Evolutionary conservation across 2,797 vertebrate species (phyloP).

Genomic region (Myripristis jacobus): DNA sequence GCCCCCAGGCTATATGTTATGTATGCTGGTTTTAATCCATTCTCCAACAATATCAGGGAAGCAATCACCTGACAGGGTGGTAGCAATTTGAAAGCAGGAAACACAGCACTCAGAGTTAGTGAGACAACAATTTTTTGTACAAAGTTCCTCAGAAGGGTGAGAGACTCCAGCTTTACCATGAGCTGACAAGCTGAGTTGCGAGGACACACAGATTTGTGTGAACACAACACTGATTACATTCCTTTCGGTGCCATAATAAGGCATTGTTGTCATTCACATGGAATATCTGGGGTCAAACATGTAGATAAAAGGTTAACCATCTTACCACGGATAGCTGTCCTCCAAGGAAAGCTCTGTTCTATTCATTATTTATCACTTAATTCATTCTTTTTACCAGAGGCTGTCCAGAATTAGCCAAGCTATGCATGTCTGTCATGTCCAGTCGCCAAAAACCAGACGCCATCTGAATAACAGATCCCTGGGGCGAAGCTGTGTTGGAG

Average conservation of each 20-base stretch:
- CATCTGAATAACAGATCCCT: constrained; percentile 73
- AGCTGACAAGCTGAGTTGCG: background rate
- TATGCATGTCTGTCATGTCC: constrained; percentile 67
- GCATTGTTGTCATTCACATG: constrained; percentile 13
- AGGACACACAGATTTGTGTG: no score
- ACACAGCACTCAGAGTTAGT: background rate
- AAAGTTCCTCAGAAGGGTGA: background rate
- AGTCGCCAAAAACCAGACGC: constrained; percentile 75
- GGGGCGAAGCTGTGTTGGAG: constrained; percentile 64
- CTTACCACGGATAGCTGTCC: constrained; percentile 20
- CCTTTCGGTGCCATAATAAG: constrained; percentile 15
- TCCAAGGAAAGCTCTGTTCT: constrained; percentile 60
- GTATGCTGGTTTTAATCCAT: no score
- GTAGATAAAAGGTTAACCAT: constrained; percentile 35
- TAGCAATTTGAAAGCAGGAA: background rate
- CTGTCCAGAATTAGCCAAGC: constrained; percentile 63
- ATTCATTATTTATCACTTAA: constrained; percentile 52
- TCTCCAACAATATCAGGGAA: background rate
- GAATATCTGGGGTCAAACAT: constrained; percentile 38
- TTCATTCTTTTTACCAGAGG: constrained; percentile 59
- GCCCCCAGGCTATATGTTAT: no score
- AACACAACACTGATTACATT: constrained; percentile 11
- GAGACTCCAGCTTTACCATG: background rate
- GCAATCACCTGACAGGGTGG: constrained; percentile 11
- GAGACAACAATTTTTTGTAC: constrained; percentile 2